Evolutionary conservation across 2,113 vertebrate species (phyloP).

Genomic region (Bos indicus): DNA sequence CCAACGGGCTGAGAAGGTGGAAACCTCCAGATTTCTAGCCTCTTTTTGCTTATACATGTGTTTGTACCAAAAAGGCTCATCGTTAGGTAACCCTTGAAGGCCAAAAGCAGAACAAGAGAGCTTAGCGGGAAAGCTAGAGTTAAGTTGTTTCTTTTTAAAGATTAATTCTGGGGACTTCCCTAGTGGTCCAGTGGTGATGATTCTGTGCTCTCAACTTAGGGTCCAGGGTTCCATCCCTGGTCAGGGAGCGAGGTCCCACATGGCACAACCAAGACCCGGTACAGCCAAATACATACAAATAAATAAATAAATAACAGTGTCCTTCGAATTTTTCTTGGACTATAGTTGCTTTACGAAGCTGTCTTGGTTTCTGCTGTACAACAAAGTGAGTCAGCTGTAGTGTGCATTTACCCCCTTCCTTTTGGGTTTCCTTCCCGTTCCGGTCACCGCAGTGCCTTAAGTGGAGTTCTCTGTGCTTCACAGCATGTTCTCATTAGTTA

Average conservation of each 20-base stretch:
- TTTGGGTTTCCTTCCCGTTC: not conserved
- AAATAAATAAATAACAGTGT: not conserved
- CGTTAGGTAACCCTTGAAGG: not conserved
- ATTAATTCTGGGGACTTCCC: not conserved
- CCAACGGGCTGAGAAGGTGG: not conserved
- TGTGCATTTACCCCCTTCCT: not conserved
- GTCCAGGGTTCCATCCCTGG: not conserved
- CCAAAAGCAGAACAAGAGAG: not conserved
- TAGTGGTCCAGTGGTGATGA: not conserved
- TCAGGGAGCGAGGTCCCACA: not conserved
- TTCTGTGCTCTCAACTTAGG: not conserved
- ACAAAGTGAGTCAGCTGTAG: not conserved
- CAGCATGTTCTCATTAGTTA: not conserved
- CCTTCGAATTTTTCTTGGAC: not conserved
- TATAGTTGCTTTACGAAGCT: not conserved
- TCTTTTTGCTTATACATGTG: not conserved
- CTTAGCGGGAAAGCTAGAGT: not conserved
- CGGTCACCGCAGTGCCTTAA: not conserved
- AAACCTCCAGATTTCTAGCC: not conserved
- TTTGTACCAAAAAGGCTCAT: not conserved
- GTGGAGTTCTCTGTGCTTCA: not conserved
- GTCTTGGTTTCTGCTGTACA: not conserved
- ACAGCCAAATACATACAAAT: not conserved
- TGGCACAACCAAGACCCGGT: not conserved
- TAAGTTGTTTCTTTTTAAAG: not conserved